A percentile compares a stretch with the other conserved stretches of the same genome.
phyloP scores from a whole-genome alignment of 1,140 invertebrate genomes.

The Eriosoma lanigerum region DNA sequence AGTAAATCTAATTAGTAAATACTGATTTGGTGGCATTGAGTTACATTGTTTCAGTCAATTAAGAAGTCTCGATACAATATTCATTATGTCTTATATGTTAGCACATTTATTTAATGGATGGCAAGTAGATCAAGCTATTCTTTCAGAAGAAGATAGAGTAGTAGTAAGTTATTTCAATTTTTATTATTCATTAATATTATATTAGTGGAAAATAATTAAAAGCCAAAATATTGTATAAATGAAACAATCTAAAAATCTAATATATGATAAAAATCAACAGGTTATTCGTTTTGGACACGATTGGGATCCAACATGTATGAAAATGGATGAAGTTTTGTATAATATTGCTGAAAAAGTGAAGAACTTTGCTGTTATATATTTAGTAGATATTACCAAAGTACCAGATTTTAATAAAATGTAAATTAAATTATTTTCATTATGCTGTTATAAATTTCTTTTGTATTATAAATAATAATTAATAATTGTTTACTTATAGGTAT shows the following conservation, averaged over 20 bases:
- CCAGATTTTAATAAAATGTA: constrained; percentile 99
- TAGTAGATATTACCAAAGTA: constrained; percentile 97
- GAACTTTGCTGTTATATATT: constrained; percentile 96
- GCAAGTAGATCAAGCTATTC: constrained; percentile 98
- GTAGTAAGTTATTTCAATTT: constrained; percentile 69
- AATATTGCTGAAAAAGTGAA: constrained; percentile 98
- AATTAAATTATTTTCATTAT: constrained; percentile 55
- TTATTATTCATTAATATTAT: too few species aligned
- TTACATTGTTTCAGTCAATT: too few species aligned
- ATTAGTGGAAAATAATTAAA: too few species aligned
- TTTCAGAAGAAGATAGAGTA: constrained; percentile 96
- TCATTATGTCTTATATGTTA: constrained; percentile 96
- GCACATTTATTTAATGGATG: constrained; percentile 98
- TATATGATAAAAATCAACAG: constrained; percentile 59
- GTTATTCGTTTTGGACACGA: constrained; percentile 98
- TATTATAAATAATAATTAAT: too few species aligned
- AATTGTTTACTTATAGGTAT: constrained; percentile 69
- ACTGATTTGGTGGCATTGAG: too few species aligned
- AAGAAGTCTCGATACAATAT: neutral
- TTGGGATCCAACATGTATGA: constrained; percentile 99
- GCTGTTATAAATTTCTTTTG: too few species aligned
- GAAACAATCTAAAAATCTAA: too few species aligned
- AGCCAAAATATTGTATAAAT: too few species aligned
- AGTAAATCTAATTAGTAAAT: too few species aligned
- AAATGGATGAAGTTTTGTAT: constrained; percentile 99